phyloP scores from a whole-genome alignment of 1,140 invertebrate species.

The Odontomachus brunneus region DNA sequence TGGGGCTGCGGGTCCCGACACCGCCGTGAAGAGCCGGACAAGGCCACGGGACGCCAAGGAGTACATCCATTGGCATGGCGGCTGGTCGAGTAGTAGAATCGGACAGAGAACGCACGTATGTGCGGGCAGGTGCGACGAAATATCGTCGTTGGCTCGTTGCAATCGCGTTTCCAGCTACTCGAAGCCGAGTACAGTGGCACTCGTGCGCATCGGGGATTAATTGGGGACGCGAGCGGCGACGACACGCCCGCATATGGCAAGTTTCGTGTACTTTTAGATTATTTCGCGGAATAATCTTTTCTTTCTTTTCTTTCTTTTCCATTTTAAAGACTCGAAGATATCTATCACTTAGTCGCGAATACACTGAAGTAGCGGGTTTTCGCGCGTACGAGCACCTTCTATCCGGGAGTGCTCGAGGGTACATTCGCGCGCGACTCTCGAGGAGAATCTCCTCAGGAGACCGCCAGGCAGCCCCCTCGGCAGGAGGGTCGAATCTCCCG shows the following conservation, averaged over 20 bases:
- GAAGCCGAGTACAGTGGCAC: too few species aligned
- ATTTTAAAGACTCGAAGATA: too few species aligned
- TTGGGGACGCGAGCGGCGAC: too few species aligned
- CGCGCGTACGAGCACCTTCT: neutral
- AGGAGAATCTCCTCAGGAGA: too few species aligned
- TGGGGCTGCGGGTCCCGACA: conserved; percentile 73
- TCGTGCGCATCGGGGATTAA: too few species aligned
- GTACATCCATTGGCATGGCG: conserved; percentile 14
- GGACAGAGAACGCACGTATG: neutral
- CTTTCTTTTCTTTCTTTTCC: too few species aligned
- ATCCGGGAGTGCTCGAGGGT: neutral
- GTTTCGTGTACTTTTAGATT: too few species aligned
- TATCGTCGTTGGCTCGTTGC: neutral
- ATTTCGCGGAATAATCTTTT: too few species aligned
- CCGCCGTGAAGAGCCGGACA: conserved; percentile 54
- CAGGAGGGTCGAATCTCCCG: conserved; percentile 71
- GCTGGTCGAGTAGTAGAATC: conserved; percentile 44
- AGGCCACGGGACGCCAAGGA: conserved; percentile 58
- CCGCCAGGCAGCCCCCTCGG: conserved; percentile 64
- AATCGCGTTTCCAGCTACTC: too few species aligned
- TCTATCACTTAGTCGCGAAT: too few species aligned
- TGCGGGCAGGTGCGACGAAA: conserved; percentile 61
- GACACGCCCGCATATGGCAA: too few species aligned
- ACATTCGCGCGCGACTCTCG: conserved; percentile 38
- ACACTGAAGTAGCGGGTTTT: too few species aligned